Percentiles rank a stretch among this genome's conserved stretches.
phyloP scores from a whole-genome alignment of 2,888 invertebrate species.

The Chaitophorus viminalis region DNA sequence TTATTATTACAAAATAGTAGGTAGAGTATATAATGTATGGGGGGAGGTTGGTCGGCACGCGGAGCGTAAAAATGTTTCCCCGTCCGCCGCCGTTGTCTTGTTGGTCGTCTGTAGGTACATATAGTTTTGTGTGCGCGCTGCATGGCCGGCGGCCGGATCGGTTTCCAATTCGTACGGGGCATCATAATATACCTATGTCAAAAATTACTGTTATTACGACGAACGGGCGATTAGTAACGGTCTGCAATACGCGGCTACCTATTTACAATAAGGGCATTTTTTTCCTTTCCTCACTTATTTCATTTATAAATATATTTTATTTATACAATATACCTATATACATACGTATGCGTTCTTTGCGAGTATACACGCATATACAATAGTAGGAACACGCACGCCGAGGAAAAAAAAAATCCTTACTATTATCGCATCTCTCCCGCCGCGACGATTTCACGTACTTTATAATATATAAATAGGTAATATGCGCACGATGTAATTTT shows the following conservation, averaged over 20 bases:
- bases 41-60: neutral
- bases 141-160: slow-evolving; percentile 46
- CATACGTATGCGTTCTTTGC: neutral
- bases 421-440: neutral
- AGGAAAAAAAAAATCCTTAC: neutral
- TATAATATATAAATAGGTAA: too few species aligned
- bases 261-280: slow-evolving; percentile 55
- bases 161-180: slow-evolving; percentile 43
- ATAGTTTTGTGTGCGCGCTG: neutral
- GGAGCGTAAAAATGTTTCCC: neutral
- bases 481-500: neutral
- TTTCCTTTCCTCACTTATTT: neutral
- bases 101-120: neutral
- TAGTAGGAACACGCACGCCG: slow-evolving; percentile 12
- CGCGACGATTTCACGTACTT: neutral
- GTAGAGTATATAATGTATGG: neutral
- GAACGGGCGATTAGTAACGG: slow-evolving; percentile 59
- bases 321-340: too few species aligned
- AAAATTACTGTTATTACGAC: slow-evolving; percentile 60
- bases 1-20: neutral
- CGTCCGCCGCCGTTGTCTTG: neutral
- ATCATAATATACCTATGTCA: slow-evolving; percentile 5
- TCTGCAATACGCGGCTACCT: slow-evolving; percentile 27
- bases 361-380: neutral
- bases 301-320: too few species aligned